Base-by-base conservation (phyloP, 2,888 invertebrate genomes). In the Drosophila prolongata region DNA sequence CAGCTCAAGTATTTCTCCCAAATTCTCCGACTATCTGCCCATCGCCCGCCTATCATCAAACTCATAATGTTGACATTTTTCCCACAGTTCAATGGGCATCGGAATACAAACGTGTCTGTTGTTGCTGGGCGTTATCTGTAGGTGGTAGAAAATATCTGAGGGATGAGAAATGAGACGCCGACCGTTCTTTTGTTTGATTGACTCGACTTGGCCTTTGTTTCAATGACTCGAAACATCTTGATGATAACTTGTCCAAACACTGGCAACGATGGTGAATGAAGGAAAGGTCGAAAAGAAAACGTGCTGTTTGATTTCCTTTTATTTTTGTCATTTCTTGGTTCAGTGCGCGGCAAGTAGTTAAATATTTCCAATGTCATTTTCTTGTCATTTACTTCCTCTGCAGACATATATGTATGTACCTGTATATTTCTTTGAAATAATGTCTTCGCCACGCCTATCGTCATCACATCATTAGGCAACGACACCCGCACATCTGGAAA, bases 41-140 rank as follows among this genome's bases (percentile, higher is more conserved):
- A 35, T 62, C 35, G 42, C 14, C 54, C 34, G 55, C 57, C 50
- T 35, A 60, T 59, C 65, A 64, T 46, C 79, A 69, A 62, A 62
- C 74, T 79, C 83, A 83, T 90, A 89, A 90, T 89, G 80, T 85
- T 89, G 81, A 85, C 81, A 90, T 87, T 89, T 82, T 80, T 82
- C 59, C 70, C 72, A 70, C 72, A 79, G 75, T 79, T 90, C 89
- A 85, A 78, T 85, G 85, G 80, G 75, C 90, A 79, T 67, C 76
- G 69, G 69, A 78, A 79, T 77, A 72, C 70, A 76, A 77, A 79
- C 70, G 75, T 83, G 76, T 64, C 66, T 49, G 53, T 54, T 47
- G 2, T 10, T n/a, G 46, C 27, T 47, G 56, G 49, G 60, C 72
- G 69, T 68, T 85, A 75, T 87, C 79, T 64, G 47, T n/a, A 6